Conservation (phyloP, 1,140 invertebrate genomes). For the Monochamus saltuarius region DNA sequence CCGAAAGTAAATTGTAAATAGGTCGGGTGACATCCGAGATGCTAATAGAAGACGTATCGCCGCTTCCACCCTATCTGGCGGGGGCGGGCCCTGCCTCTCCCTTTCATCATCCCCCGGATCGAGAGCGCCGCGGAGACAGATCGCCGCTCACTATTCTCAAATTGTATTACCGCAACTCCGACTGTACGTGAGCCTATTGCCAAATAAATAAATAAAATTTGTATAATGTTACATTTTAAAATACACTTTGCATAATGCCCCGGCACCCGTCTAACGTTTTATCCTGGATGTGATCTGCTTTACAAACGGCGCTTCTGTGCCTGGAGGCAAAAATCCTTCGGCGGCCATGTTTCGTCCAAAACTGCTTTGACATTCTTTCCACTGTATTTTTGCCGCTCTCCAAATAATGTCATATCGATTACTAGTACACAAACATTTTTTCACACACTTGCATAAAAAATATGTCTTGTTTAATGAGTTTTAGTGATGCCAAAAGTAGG, state of each 20-base stretch:
- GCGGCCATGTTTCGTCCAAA: background rate
- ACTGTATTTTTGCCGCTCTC: background rate
- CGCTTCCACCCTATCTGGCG: conserved; percentile 18
- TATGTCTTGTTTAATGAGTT: too few relatives aligned
- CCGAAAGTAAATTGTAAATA: too few relatives aligned
- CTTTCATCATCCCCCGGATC: conserved; percentile 29
- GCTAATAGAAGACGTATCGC: conserved; percentile 19
- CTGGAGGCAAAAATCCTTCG: background rate
- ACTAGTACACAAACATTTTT: background rate
- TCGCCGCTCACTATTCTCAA: conserved; percentile 51
- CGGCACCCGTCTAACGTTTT: conserved; percentile 38
- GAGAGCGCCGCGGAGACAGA: conserved; percentile 45
- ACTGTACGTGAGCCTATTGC: conserved; percentile 52
- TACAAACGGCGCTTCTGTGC: conserved; percentile 27
- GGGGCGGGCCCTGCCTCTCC: conserved; percentile 10
- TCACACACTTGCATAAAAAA: too few relatives aligned
- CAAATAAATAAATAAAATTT: conserved; percentile 54
- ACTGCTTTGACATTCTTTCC: background rate
- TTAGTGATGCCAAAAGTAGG: background rate
- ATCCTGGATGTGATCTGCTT: conserved; percentile 45
- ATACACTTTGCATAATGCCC: conserved; percentile 53
- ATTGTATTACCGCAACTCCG: conserved; percentile 49
- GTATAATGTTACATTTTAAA: conserved; percentile 53
- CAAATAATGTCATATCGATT: background rate
- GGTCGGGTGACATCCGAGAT: conserved; percentile 17